These are phyloP conservation scores for Piaya cayana DNA, from an alignment of 2,113 vertebrate genomes.

Conservation along the genomic window DNA sequence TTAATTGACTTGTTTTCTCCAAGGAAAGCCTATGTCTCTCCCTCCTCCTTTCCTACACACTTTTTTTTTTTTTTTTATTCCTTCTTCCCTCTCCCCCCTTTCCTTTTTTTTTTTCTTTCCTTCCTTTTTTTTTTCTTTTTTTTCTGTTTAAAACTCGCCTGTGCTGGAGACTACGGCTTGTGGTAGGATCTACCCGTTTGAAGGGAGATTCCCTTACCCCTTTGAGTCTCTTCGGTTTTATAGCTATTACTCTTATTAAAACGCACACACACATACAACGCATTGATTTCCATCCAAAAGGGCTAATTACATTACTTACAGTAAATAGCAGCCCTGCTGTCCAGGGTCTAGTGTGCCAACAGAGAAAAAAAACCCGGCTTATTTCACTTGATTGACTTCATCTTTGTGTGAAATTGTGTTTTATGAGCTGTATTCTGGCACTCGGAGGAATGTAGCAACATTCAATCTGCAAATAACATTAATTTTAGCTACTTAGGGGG, in stretches of 20 bases:
- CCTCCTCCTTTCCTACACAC: neutral
- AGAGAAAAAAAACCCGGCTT: constrained; percentile 62
- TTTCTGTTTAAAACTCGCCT: neutral
- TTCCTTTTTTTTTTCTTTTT: too few relatives aligned
- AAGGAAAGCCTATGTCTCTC: neutral
- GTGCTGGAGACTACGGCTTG: neutral
- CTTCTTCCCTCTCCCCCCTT: neutral
- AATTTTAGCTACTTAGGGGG: constrained; percentile 61
- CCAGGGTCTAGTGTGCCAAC: constrained; percentile 70
- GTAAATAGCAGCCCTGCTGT: constrained; percentile 80
- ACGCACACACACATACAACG: constrained; percentile 36
- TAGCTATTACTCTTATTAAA: constrained; percentile 51
- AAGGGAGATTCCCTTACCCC: constrained; percentile 37
- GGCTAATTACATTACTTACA: constrained; percentile 83
- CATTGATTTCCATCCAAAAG: constrained; percentile 75
- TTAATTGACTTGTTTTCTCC: constrained; percentile 46
- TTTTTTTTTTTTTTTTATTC: neutral
- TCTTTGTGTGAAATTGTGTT: constrained; percentile 77
- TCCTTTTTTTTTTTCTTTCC: neutral
- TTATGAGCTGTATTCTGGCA: constrained; percentile 77
- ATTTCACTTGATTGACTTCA: constrained; percentile 79
- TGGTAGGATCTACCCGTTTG: constrained; percentile 11
- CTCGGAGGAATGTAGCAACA: constrained; percentile 60
- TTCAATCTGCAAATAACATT: constrained; percentile 75
- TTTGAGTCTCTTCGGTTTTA: constrained; percentile 10